Evolutionary conservation across 2,888 invertebrate genomes (phyloP), one percentile per base, ranked within the genome.

Genomic region (Eremobia ochroleuca): DNA sequence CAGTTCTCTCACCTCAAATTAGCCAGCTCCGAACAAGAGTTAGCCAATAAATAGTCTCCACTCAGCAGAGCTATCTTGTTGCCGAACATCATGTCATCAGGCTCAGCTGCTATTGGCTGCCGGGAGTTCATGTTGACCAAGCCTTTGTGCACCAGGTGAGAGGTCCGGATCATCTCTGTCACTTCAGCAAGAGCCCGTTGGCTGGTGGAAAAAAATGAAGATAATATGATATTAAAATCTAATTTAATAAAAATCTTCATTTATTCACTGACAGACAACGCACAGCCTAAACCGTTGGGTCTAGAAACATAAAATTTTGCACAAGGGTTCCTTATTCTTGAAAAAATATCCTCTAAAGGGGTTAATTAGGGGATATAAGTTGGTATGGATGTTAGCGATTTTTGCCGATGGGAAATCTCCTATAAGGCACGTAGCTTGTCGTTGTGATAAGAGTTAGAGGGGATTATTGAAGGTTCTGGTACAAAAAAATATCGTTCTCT

Each of bases 131-230:
- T 97, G 94, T 99, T 99, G 34, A 99, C 98, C 79, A 99, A 97
- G 8, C 98, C 98, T 93, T 98, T 98, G 95, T 99, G 99, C 25
- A 99, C 98, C 82, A 99, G 97, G 93, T 99, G 98, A 34, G 99
- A 98, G 0, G 99, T 99, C 67, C 99, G 97, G 84, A 99, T 99
- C 99, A 99, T 99, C 97, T 99, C 99, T 0, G 99, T 99, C n/a
- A 99, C 98, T 95, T 99, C 99, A 0, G 99, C 99, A 71, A 99
- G 95, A 4, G 98, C 98, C 78, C 99, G 97, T 94, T 99, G 99
- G 85, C 98, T 98, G 92, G 0, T 46, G 46, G n/a, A 9, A 13
- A 13, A n/a, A 52, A 40, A 46, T 3, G 15, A 2, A 46, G 8
- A 8, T n/a, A n/a, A n/a, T 52, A 25, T 25, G 46, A 4, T 49